Percentiles rank a stretch among this genome's conserved stretches.
phyloP scores from a whole-genome alignment of 2,797 vertebrate genomes.

The Enteromius afrohamiltoni region DNA sequence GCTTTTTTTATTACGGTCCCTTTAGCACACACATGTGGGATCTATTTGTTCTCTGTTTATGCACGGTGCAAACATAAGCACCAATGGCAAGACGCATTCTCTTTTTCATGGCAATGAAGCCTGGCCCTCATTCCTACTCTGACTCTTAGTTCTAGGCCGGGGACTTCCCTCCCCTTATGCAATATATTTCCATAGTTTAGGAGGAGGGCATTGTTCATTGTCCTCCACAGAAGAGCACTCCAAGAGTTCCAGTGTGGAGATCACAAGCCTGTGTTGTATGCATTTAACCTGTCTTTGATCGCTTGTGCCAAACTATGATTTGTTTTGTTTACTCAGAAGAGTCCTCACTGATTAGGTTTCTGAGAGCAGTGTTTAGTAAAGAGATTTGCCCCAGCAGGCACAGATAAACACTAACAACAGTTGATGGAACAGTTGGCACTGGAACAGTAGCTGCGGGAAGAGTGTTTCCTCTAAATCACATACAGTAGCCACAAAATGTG shows the following conservation, averaged over 20 bases:
- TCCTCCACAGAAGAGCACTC: conserved; percentile 34
- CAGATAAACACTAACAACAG: conserved; percentile 32
- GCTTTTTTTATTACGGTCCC: conserved; percentile 9
- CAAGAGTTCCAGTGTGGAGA: conserved; percentile 49
- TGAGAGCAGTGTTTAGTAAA: conserved; percentile 18
- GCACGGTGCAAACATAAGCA: conserved; percentile 61
- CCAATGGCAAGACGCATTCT: conserved; percentile 58
- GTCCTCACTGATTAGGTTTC: conserved; percentile 35
- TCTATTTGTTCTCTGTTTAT: conserved; percentile 52
- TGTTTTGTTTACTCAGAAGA: conserved; percentile 49
- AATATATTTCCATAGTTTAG: conserved; percentile 56
- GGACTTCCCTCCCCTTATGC: conserved; percentile 38
- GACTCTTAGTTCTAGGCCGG: conserved; percentile 48
- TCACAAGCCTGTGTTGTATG: conserved; percentile 39
- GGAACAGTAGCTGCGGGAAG: conserved; percentile 6
- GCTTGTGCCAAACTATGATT: conserved; percentile 41
- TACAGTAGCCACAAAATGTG: conserved; percentile 6
- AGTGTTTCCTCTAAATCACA: conserved; percentile 2
- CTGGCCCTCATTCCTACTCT: conserved; percentile 49
- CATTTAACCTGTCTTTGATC: conserved; percentile 51
- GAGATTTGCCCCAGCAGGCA: conserved; percentile 21
- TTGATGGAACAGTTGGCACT: conserved; percentile 40
- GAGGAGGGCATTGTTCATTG: conserved; percentile 42
- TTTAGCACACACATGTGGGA: conserved; percentile 39
- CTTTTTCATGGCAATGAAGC: conserved; percentile 54